Evolutionary conservation across 2,113 vertebrate genomes (phyloP).

Genomic region (Monopterus albus): DNA sequence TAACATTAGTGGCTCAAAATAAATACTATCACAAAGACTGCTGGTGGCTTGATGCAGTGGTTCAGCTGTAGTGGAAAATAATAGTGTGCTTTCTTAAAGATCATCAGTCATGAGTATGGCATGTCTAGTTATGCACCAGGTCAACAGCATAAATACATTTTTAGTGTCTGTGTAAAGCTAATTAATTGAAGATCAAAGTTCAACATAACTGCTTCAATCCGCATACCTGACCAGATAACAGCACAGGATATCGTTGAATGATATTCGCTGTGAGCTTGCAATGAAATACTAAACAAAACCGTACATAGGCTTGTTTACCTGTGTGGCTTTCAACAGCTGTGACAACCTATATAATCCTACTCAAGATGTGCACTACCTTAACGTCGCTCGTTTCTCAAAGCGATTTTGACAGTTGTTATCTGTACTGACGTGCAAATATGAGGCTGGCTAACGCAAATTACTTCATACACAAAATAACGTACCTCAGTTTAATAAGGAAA

Average conservation of each 20-base stretch:
- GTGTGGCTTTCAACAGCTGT: not conserved
- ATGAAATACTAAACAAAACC: not conserved
- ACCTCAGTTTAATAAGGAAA: not conserved
- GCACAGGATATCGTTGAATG: not conserved
- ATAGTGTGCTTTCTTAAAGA: constrained; percentile 45
- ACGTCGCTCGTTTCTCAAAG: not conserved
- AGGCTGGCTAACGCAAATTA: not conserved
- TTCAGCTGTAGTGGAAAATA: constrained; percentile 24
- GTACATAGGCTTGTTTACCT: constrained; percentile 34
- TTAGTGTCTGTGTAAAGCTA: constrained; percentile 5
- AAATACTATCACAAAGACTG: not conserved
- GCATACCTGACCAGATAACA: not conserved
- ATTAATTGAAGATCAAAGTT: not conserved
- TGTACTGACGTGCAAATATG: not conserved
- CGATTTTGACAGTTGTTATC: not conserved
- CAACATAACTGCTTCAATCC: not conserved
- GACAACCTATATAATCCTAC: constrained; percentile 8
- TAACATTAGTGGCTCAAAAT: constrained; percentile 29
- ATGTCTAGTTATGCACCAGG: constrained; percentile 49
- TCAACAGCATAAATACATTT: constrained; percentile 48
- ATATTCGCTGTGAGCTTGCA: not conserved
- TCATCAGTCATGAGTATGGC: constrained; percentile 75
- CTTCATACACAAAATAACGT: not conserved
- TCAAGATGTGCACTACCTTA: not conserved
- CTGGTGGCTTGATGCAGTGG: constrained; percentile 13